A percentile compares a stretch with the other conserved stretches of the same genome.
phyloP scores from a whole-genome alignment of 1,140 invertebrate species.

The Drosophila lacteicornis region DNA sequence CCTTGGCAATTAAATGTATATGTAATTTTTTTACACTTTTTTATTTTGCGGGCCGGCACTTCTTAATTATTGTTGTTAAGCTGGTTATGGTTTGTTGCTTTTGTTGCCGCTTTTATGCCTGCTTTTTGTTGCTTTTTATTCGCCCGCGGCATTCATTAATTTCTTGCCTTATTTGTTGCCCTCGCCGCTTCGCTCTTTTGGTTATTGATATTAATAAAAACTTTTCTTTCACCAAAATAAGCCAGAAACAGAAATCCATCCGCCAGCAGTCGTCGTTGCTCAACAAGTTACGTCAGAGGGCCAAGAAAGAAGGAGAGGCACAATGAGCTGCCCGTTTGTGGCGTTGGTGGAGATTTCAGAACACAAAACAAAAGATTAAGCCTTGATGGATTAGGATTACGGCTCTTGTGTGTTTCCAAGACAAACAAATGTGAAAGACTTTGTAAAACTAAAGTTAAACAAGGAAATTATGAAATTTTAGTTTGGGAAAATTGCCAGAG shows the following conservation, averaged over 20 bases:
- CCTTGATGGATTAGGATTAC: constrained; percentile 49
- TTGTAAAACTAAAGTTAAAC: constrained; percentile 14
- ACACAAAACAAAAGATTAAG: constrained; percentile 46
- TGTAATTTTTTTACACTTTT: constrained; percentile 37
- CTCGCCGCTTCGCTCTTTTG: constrained; percentile 43
- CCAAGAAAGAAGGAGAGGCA: background rate
- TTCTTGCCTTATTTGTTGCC: constrained; percentile 52
- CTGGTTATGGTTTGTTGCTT: constrained; percentile 46
- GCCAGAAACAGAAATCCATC: constrained; percentile 30
- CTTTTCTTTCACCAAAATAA: constrained; percentile 29
- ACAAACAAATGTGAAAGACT: constrained; percentile 34
- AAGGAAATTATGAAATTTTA: constrained; percentile 22
- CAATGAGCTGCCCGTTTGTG: background rate
- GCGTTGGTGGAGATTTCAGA: constrained; percentile 31
- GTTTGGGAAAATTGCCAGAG: background rate
- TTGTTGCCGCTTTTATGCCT: constrained; percentile 12
- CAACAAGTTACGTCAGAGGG: constrained; percentile 48
- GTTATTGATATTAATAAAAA: constrained; percentile 51
- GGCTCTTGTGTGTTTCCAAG: constrained; percentile 20
- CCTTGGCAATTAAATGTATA: constrained; percentile 47
- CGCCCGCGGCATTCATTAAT: constrained; percentile 43
- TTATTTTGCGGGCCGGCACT: constrained; percentile 34
- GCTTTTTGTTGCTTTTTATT: constrained; percentile 7
- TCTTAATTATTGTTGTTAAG: constrained; percentile 55
- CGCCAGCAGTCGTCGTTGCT: constrained; percentile 19